Percentiles rank a stretch among this genome's conserved stretches.
These are phyloP conservation scores for Heliconius hermathena DNA, from an alignment of 1,140 invertebrate genomes.

Conservation along the genomic window DNA sequence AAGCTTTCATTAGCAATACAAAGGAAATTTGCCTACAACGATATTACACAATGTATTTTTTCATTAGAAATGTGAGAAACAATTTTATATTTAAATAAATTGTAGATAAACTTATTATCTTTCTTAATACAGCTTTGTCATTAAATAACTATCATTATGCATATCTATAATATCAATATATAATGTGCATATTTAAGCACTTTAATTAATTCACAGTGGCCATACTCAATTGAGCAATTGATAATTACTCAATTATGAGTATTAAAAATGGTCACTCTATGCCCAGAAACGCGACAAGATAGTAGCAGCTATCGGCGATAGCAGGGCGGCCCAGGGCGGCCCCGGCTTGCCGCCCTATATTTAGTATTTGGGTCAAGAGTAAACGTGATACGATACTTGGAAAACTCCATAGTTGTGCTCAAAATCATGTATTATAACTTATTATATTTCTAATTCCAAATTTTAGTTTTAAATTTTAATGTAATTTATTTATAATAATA, in stretches of 20 bases:
- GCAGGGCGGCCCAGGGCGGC: slow-evolving; percentile 40
- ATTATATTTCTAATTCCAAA: neutral
- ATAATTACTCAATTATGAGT: neutral
- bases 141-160: neutral
- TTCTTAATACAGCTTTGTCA: neutral
- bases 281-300: slow-evolving; percentile 5
- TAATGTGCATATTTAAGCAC: neutral
- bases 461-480: neutral
- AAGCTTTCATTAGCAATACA: neutral
- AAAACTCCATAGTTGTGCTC: neutral
- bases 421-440: neutral
- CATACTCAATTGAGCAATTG: neutral
- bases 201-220: neutral
- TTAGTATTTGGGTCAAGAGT: slow-evolving; percentile 63
- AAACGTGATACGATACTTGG: slow-evolving; percentile 24
- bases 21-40: neutral
- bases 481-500: neutral
- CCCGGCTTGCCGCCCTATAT: slow-evolving; percentile 53
- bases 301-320: slow-evolving; percentile 35
- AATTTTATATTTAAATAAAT: neutral
- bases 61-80: neutral
- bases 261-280: neutral
- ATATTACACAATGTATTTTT: neutral
- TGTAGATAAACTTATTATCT: neutral
- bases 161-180: neutral